These are phyloP conservation scores for Hypomesus transpacificus DNA, from an alignment of 2,113 vertebrate genomes.

Conservation along the genomic window DNA sequence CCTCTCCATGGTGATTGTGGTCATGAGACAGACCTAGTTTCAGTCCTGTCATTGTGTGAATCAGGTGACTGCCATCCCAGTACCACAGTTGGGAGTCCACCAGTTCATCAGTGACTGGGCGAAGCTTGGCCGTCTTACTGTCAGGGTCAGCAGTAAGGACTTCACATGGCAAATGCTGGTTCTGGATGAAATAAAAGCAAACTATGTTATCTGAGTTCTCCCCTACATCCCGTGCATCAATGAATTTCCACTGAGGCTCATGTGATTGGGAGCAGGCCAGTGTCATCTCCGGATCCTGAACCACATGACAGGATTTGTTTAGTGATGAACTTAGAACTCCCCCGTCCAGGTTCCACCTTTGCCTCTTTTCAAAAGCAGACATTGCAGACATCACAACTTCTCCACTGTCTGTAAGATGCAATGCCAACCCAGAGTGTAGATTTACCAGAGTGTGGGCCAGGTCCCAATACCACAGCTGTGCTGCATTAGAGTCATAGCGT, in stretches of 20 bases:
- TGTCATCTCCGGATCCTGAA: background rate
- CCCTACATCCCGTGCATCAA: background rate
- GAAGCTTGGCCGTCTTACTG: background rate
- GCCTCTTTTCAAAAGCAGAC: conserved; percentile 11
- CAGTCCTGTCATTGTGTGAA: conserved; percentile 5
- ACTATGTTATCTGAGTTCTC: background rate
- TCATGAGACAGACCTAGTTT: background rate
- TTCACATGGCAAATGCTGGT: conserved; percentile 15
- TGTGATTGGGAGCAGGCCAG: background rate
- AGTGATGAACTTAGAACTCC: conserved; percentile 3
- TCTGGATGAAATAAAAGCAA: conserved; percentile 17
- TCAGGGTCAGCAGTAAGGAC: background rate
- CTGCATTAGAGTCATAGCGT: conserved; percentile 13
- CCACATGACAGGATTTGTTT: background rate
- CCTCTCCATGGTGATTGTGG: background rate
- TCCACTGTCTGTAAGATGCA: conserved; percentile 4
- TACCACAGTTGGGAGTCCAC: conserved; percentile 20
- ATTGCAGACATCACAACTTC: conserved; percentile 1
- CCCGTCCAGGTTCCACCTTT: conserved; percentile 1
- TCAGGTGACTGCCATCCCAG: conserved; percentile 10
- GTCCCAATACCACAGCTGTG: conserved; percentile 22
- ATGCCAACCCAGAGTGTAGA: background rate
- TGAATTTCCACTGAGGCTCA: conserved; percentile 1
- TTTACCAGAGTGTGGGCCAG: conserved; percentile 4
- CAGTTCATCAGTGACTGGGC: conserved; percentile 11